These are phyloP conservation scores for Serinus canaria DNA, from an alignment of 2,113 vertebrate genomes.

Conservation along the genomic window DNA sequence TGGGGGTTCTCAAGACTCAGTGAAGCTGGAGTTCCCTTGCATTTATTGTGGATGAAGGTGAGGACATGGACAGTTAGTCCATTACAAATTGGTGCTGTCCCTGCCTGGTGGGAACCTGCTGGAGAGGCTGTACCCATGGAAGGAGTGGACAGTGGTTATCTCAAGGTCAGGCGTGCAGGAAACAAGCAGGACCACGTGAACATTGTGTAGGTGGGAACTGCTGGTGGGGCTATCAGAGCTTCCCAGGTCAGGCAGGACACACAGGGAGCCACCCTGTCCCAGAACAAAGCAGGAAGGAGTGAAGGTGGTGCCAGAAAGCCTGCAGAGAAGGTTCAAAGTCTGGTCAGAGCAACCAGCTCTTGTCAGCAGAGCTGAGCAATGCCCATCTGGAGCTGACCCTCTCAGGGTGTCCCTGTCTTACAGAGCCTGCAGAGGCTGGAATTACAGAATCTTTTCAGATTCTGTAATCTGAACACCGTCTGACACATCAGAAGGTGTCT, in stretches of 20 bases:
- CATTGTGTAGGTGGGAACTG: background rate
- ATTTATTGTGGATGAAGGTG: background rate
- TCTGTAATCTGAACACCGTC: background rate
- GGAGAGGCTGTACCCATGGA: background rate
- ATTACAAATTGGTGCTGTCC: background rate
- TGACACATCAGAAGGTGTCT: background rate
- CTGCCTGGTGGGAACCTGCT: slow-evolving; percentile 24
- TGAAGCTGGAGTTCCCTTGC: background rate
- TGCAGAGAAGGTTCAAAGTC: background rate
- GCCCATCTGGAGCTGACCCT: background rate
- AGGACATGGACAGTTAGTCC: background rate
- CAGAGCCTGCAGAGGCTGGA: background rate
- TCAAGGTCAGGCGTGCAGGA: background rate
- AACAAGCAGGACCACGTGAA: background rate
- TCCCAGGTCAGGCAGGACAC: slow-evolving; percentile 29
- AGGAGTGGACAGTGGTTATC: background rate
- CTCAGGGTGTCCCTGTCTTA: background rate
- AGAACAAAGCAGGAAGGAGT: background rate
- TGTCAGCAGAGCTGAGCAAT: background rate
- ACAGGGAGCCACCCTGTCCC: background rate
- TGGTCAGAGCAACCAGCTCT: background rate
- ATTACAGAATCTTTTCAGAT: background rate
- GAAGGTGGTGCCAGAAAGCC: background rate
- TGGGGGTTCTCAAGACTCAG: accelerated
- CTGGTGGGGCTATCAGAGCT: background rate